Evolutionary conservation across 2,113 vertebrate species (phyloP).

Genomic region (Paracyprichromis sp.): DNA sequence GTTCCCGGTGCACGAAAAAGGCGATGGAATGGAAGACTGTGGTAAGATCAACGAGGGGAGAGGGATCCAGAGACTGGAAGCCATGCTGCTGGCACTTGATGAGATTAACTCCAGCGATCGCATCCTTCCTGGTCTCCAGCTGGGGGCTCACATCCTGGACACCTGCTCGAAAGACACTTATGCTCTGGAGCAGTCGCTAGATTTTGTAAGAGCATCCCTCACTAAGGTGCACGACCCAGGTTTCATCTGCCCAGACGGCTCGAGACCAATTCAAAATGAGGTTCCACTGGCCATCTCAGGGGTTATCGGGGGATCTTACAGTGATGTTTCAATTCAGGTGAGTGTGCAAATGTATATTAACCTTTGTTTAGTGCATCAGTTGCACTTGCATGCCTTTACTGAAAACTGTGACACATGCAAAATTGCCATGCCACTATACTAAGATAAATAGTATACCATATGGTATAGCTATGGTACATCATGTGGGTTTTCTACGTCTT

Average conservation of each 20-base stretch:
- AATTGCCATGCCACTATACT: not conserved
- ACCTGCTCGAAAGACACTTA: slow-evolving; percentile 98
- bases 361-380: not conserved
- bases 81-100: slow-evolving; percentile 94
- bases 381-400: not conserved
- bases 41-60: slow-evolving; percentile 91
- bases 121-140: slow-evolving; percentile 84
- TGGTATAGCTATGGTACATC: not conserved
- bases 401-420: not conserved
- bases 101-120: slow-evolving; percentile 86
- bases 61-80: slow-evolving; percentile 96
- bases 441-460: not conserved
- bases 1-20: slow-evolving; percentile 94
- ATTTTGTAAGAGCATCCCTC: slow-evolving; percentile 92
- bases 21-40: slow-evolving; percentile 82
- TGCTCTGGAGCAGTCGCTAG: slow-evolving; percentile 92
- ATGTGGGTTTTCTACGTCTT: not conserved
- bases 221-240: slow-evolving; percentile 88
- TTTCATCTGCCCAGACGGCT: slow-evolving; percentile 94
- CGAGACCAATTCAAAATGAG: slow-evolving; percentile 86
- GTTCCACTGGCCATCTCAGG: slow-evolving; percentile 89
- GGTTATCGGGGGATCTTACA: slow-evolving; percentile 96
- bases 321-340: slow-evolving; percentile 97
- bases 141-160: slow-evolving; percentile 94
- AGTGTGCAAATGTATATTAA: not conserved